A percentile compares a stretch with the other conserved stretches of the same genome.
Evolutionary conservation across 2,888 invertebrate genomes (phyloP).

Genomic region (Melanargia galathea): DNA sequence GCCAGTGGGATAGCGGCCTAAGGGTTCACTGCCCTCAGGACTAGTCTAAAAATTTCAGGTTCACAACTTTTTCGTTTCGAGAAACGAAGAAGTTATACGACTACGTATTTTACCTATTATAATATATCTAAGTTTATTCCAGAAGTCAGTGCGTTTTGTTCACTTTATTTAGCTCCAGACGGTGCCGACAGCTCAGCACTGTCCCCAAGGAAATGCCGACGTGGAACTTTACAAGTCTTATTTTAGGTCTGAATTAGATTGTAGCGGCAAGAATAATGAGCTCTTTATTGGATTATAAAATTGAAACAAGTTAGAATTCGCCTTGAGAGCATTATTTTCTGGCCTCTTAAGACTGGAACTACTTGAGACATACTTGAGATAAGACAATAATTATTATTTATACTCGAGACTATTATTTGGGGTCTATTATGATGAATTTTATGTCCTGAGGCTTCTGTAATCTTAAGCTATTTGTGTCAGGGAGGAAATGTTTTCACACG

Average conservation of each 20-base stretch:
- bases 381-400: not conserved
- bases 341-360: not conserved
- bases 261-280: constrained; percentile 40
- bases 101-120: constrained; percentile 37
- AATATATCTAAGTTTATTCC: constrained; percentile 45
- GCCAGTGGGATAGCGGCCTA: too few species aligned
- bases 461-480: too few species aligned
- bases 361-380: not conserved
- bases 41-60: too few species aligned
- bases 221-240: constrained; percentile 45
- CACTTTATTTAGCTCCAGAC: constrained; percentile 47
- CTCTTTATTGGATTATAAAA: constrained; percentile 37
- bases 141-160: constrained; percentile 44
- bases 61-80: too few species aligned
- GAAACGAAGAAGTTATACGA: too few species aligned
- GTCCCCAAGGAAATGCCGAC: constrained; percentile 48
- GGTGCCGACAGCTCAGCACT: constrained; percentile 45
- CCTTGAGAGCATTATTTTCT: constrained; percentile 11
- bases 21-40: too few species aligned
- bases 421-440: not conserved
- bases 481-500: too few species aligned
- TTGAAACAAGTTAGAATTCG: constrained; percentile 22
- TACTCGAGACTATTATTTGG: not conserved
- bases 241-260: constrained; percentile 47
- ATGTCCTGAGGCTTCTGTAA: not conserved